A percentile compares a stretch with the other conserved stretches of the same genome.
phyloP scores from a whole-genome alignment of 2,113 vertebrate genomes.

The Aegotheles bennettii region DNA sequence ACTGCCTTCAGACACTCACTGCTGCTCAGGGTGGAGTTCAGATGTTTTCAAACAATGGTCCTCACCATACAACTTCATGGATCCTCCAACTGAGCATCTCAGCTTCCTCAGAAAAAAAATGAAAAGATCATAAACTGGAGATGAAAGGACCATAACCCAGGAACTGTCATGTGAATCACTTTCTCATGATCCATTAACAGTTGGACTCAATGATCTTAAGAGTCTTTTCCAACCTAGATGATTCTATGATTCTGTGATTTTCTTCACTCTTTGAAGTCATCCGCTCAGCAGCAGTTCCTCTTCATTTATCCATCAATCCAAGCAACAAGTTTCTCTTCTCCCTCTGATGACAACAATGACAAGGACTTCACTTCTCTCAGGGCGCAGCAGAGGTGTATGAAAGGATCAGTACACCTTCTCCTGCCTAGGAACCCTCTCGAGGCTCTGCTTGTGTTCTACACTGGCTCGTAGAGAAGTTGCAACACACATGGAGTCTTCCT shows the following conservation, averaged over 20 bases:
- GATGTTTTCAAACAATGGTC: neutral
- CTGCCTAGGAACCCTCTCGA: neutral
- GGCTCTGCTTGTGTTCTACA: neutral
- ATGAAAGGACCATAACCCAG: neutral
- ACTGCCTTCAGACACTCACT: neutral
- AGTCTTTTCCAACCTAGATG: neutral
- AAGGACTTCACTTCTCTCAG: neutral
- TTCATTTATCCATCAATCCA: neutral
- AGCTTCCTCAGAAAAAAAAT: neutral
- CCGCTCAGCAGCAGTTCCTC: neutral
- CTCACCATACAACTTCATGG: neutral
- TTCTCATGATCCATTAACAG: rapidly evolving
- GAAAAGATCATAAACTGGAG: neutral
- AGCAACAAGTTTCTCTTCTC: neutral
- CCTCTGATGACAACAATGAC: neutral
- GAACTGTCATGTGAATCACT: neutral
- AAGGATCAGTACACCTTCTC: neutral
- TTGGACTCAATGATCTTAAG: neutral
- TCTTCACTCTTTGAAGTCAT: neutral
- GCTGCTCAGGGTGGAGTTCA: neutral
- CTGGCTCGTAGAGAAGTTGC: neutral
- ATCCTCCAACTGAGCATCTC: neutral
- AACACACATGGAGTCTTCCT: neutral
- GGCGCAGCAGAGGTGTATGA: neutral
- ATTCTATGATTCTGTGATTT: neutral